phyloP scores from a whole-genome alignment of 2,888 invertebrate species.

The Cantharis lateralis region DNA sequence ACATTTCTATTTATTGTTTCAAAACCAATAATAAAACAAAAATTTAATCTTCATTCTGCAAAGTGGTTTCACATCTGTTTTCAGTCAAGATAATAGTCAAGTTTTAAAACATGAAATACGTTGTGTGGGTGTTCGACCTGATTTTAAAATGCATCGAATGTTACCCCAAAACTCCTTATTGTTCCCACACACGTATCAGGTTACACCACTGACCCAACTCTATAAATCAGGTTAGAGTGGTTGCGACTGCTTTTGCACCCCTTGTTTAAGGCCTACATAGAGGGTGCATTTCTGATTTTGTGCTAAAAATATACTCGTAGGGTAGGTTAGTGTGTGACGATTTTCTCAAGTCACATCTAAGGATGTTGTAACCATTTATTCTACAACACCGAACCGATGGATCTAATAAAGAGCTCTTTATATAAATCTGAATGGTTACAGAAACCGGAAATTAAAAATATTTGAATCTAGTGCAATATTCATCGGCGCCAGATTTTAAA shows the following conservation, averaged over 20 bases:
- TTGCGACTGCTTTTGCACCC: conserved; percentile 25
- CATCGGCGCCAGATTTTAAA: conserved; percentile 37
- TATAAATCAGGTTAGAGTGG: conserved; percentile 46
- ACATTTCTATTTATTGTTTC: neutral
- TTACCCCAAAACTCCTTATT: conserved; percentile 36
- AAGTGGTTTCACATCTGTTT: conserved; percentile 47
- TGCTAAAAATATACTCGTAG: conserved; percentile 20
- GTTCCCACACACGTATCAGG: conserved; percentile 48
- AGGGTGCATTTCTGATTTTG: conserved; percentile 29
- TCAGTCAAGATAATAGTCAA: conserved; percentile 42
- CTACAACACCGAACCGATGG: neutral
- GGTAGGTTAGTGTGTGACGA: conserved; percentile 18
- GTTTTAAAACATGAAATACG: conserved; percentile 18
- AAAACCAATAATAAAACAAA: conserved; percentile 18
- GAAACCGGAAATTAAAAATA: conserved; percentile 25
- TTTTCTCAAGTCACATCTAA: conserved; percentile 7
- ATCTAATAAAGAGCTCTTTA: conserved; percentile 8
- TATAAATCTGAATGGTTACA: neutral
- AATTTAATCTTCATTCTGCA: conserved; percentile 42
- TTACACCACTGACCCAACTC: conserved; percentile 52
- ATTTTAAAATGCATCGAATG: conserved; percentile 40
- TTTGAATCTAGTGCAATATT: conserved; percentile 20
- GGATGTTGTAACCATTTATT: neutral
- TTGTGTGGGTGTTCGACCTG: conserved; percentile 43
- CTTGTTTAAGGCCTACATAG: conserved; percentile 3